phyloP scores from a whole-genome alignment of 2,797 vertebrate genomes.

The Mormyrops boulengeri region DNA sequence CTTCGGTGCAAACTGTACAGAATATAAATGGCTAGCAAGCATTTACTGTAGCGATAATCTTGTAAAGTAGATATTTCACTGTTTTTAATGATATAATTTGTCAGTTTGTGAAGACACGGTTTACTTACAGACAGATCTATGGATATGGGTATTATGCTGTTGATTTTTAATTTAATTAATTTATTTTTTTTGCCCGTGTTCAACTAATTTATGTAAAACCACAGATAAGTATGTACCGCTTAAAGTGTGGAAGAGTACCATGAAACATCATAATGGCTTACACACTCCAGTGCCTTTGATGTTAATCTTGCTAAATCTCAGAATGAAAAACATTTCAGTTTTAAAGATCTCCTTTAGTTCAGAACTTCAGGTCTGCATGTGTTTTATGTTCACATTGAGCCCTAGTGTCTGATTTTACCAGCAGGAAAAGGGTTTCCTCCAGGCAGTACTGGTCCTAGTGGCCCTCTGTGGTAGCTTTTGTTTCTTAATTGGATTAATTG shows the following conservation, averaged over 20 bases:
- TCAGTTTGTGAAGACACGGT: background rate
- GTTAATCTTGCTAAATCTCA: background rate
- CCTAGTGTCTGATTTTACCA: background rate
- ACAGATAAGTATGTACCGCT: background rate
- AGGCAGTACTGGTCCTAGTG: background rate
- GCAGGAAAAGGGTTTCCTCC: background rate
- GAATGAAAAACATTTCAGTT: background rate
- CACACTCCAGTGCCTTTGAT: background rate
- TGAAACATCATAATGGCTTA: background rate
- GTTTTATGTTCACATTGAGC: background rate
- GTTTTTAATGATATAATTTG: background rate
- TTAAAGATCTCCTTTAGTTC: background rate
- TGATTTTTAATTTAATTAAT: background rate
- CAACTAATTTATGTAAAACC: background rate
- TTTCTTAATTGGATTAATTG: background rate
- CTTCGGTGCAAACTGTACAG: background rate
- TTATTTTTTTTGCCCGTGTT: background rate
- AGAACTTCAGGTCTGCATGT: background rate
- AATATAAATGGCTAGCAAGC: background rate
- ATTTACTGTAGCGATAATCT: background rate
- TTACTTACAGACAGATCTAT: background rate
- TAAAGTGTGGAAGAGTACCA: background rate
- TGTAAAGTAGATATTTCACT: background rate
- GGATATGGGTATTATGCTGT: background rate
- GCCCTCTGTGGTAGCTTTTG: background rate